phyloP scores from a whole-genome alignment of 2,888 invertebrate species.

The Pardosa pseudoannulata region DNA sequence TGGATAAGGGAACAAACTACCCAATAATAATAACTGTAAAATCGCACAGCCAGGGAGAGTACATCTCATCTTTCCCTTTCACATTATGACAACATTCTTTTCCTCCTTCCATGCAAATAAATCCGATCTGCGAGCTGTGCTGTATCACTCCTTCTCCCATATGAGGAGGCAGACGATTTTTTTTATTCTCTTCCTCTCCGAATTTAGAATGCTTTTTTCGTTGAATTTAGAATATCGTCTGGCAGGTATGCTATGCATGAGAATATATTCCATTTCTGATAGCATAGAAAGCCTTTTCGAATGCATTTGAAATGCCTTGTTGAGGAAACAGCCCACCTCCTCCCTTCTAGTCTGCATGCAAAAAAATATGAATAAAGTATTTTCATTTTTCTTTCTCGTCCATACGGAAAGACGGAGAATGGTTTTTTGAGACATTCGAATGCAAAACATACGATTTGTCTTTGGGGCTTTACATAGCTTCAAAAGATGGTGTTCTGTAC shows the following conservation, averaged over 20 bases:
- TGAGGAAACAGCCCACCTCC: neutral
- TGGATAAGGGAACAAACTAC: neutral
- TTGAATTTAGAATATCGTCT: conserved; percentile 5
- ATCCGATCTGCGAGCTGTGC: conserved; percentile 38
- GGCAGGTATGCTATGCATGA: conserved; percentile 43
- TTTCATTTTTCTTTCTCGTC: conserved; percentile 1
- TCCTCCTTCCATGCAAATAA: conserved; percentile 62
- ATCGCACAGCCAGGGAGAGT: neutral
- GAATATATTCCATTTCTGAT: conserved; percentile 25
- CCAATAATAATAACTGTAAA: conserved; percentile 1
- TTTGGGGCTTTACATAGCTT: conserved; percentile 64
- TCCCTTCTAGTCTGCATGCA: conserved; percentile 19
- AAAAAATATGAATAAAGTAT: conserved; percentile 14
- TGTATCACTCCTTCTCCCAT: neutral
- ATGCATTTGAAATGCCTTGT: conserved; percentile 35
- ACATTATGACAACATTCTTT: conserved; percentile 49
- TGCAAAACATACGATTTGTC: conserved; percentile 71
- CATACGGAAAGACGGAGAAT: conserved; percentile 23
- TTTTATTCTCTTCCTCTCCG: conserved; percentile 34
- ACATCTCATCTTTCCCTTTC: conserved; percentile 32
- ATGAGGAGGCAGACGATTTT: conserved; percentile 24
- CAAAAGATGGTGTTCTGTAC: neutral
- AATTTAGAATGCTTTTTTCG: conserved; percentile 56
- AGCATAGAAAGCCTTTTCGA: neutral
- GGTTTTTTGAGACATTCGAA: conserved; percentile 32